Percentiles rank a stretch among this genome's conserved stretches.
Conservation (phyloP, 2,797 vertebrate species). For the Tadarida brasiliensis region DNA sequence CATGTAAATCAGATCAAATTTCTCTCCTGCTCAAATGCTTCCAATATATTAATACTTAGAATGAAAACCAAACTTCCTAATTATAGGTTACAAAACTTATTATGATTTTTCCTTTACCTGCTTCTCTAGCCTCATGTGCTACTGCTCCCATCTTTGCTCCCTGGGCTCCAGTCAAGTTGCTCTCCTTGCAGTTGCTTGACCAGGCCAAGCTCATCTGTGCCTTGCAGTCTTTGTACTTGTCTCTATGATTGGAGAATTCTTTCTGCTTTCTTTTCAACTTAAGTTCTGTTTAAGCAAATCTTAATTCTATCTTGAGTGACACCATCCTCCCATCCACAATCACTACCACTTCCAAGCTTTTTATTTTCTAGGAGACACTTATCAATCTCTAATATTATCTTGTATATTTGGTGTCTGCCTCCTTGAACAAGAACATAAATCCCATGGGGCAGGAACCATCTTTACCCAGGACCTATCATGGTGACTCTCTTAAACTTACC, state of each 20-base stretch:
- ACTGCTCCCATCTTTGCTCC: background rate
- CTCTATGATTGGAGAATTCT: background rate
- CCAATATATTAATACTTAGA: background rate
- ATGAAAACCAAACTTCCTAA: background rate
- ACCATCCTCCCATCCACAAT: background rate
- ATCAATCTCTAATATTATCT: background rate
- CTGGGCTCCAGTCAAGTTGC: background rate
- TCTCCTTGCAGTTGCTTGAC: background rate
- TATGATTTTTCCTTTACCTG: background rate
- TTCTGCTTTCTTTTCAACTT: background rate
- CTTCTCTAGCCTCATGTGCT: background rate
- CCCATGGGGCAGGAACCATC: background rate
- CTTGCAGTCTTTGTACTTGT: background rate
- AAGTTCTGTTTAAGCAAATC: background rate
- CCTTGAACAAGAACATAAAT: background rate
- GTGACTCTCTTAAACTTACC: background rate
- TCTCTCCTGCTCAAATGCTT: background rate
- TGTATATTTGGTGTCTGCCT: background rate
- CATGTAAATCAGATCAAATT: background rate
- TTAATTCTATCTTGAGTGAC: background rate
- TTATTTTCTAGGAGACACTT: background rate
- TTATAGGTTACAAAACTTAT: background rate
- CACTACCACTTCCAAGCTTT: background rate
- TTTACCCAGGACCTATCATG: background rate
- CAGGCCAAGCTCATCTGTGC: background rate